Evolutionary conservation across 53 echinoderm and acorn worm species (phyloP).

Genomic region (Paelopatides confundens): DNA sequence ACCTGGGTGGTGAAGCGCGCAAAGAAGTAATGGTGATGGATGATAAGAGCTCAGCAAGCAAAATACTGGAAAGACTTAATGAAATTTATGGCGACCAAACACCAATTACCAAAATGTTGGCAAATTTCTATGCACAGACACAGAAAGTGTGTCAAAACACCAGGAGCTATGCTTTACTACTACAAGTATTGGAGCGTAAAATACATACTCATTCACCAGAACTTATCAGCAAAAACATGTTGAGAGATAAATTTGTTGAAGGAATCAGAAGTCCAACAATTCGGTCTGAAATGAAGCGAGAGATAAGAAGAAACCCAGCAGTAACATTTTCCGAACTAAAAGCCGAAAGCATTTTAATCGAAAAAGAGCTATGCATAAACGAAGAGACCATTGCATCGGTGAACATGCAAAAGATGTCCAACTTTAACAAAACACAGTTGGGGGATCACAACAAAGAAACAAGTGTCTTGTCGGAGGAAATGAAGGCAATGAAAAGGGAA

Average conservation of each 20-base stretch:
- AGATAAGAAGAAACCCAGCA: not conserved
- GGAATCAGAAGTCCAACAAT: not conserved
- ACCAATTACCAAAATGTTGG: not conserved
- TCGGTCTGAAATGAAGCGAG: not conserved
- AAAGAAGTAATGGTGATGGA: constrained; percentile 28
- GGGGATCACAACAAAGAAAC: not conserved
- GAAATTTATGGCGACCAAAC: not conserved
- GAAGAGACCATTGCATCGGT: not conserved
- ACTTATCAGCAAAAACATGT: not conserved
- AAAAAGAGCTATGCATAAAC: not conserved
- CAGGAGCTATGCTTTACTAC: constrained; percentile 7
- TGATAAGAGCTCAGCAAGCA: not conserved
- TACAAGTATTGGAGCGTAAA: not conserved
- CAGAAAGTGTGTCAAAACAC: not conserved
- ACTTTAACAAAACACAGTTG: not conserved
- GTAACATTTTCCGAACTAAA: constrained; percentile 9
- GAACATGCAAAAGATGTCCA: not conserved
- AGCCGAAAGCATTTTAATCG: constrained; percentile 1
- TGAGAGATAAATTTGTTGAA: constrained; percentile 44
- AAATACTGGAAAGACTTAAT: not conserved
- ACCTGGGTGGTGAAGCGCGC: constrained; percentile 23
- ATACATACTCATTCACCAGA: not conserved
- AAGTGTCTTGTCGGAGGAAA: not conserved
- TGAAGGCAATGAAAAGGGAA: not conserved
- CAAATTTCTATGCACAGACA: constrained; percentile 1